Conservation (phyloP, 2,113 vertebrate species). For the Mesoclemmys tuberculata region DNA sequence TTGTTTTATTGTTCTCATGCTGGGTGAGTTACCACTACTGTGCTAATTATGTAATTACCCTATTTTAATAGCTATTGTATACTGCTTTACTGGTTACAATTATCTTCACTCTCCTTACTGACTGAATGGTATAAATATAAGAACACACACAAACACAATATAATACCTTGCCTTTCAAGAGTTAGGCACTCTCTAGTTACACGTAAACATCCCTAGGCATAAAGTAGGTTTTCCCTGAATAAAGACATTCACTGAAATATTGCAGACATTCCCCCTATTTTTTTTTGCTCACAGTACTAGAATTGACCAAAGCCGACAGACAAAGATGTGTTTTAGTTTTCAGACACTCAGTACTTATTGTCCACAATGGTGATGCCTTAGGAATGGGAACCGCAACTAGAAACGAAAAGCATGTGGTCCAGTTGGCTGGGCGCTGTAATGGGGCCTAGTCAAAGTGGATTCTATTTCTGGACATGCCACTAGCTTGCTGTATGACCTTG, state of each 20-base stretch:
- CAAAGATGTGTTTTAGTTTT: neutral
- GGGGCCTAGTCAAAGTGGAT: neutral
- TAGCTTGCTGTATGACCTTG: neutral
- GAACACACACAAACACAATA: constrained; percentile 57
- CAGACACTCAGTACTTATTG: neutral
- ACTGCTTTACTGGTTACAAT: constrained; percentile 68
- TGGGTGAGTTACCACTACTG: constrained; percentile 55
- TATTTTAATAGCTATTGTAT: constrained; percentile 68
- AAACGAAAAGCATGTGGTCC: neutral
- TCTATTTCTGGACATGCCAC: neutral
- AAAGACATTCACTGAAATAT: rapidly evolving
- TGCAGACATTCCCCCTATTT: neutral
- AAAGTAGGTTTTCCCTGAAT: neutral
- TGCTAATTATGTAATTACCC: constrained; percentile 74
- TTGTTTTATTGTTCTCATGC: constrained; percentile 69
- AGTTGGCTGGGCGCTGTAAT: rapidly evolving
- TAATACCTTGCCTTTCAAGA: neutral
- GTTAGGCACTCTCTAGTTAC: neutral
- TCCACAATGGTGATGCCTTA: neutral
- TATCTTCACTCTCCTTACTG: constrained; percentile 46
- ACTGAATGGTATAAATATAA: neutral
- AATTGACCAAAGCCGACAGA: neutral
- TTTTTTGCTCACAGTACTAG: neutral
- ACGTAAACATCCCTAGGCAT: neutral
- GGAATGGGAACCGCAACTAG: neutral